Evolutionary conservation across 2,888 invertebrate genomes (phyloP).

Genomic region (Noctua janthina): DNA sequence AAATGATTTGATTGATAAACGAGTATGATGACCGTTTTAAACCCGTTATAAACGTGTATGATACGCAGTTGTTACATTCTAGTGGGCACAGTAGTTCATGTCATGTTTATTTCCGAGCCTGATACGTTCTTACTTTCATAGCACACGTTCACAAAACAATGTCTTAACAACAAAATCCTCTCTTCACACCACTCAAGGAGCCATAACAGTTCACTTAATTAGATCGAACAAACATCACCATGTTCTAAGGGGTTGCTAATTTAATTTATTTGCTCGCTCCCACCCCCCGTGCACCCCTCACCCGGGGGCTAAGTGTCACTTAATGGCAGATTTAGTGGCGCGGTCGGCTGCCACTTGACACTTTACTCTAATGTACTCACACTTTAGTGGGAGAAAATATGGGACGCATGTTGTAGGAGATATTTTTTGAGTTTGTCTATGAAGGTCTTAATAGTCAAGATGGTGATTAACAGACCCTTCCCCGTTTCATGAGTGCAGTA

Average conservation of each 20-base stretch:
- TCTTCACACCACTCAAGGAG: constrained; percentile 6
- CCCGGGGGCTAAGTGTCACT: constrained; percentile 51
- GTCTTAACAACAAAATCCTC: neutral
- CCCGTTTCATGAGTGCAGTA: too few relatives aligned
- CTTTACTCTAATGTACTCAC: constrained; percentile 58
- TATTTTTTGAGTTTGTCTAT: neutral
- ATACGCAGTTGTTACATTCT: too few relatives aligned
- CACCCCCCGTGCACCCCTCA: neutral
- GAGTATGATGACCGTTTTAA: neutral
- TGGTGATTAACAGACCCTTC: neutral
- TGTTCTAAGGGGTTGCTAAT: constrained; percentile 51
- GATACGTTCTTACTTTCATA: neutral
- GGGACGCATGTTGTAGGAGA: constrained; percentile 1
- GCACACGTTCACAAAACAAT: neutral
- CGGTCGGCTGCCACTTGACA: constrained; percentile 55
- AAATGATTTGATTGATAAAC: too few relatives aligned
- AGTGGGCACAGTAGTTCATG: too few relatives aligned
- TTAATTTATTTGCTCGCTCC: constrained; percentile 40
- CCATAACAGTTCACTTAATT: constrained; percentile 45
- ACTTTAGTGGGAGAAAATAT: constrained; percentile 37
- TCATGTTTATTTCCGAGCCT: neutral
- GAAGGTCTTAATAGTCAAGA: neutral
- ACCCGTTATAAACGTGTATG: too few relatives aligned
- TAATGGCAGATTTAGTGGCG: constrained; percentile 65
- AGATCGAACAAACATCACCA: constrained; percentile 47